These are phyloP conservation scores for Aphidoletes aphidimyza DNA, from an alignment of 2,888 invertebrate species.

Conservation along the genomic window DNA sequence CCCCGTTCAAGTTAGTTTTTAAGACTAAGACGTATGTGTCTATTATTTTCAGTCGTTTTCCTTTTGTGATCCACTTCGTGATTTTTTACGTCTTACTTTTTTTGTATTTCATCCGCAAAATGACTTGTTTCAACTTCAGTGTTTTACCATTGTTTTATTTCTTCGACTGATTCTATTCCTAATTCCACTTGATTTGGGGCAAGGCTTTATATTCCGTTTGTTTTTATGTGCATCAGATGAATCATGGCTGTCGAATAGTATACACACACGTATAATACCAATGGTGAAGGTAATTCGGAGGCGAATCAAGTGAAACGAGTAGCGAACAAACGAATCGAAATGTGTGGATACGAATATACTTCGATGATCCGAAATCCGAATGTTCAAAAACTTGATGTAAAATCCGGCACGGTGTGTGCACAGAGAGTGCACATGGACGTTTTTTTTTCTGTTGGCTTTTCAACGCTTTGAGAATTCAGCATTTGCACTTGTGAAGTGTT, in stretches of 20 bases:
- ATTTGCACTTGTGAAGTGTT: constrained; percentile 41
- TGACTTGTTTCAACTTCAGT: not conserved
- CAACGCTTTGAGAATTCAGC: not conserved
- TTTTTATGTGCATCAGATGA: not conserved
- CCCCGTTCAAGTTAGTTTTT: constrained; percentile 25
- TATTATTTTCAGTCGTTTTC: constrained; percentile 38
- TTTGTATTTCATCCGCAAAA: not conserved
- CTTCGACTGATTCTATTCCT: constrained; percentile 41
- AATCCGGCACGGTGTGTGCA: not conserved
- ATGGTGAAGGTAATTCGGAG: not conserved
- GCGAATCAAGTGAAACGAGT: too few species aligned
- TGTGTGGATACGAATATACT: too few species aligned
- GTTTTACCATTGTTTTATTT: not conserved
- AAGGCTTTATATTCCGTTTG: not conserved
- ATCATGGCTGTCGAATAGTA: not conserved
- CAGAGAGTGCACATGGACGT: not conserved
- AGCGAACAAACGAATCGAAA: too few species aligned
- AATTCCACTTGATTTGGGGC: constrained; percentile 49
- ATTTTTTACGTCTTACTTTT: not conserved
- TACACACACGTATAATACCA: not conserved
- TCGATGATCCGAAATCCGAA: not conserved
- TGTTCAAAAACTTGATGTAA: constrained; percentile 9
- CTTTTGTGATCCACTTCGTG: constrained; percentile 17
- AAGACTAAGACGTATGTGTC: constrained; percentile 37
- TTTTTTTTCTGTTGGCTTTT: not conserved